Evolutionary conservation across 53 echinoderm and acorn worm genomes (phyloP).

Genomic region (Crossaster papposus): DNA sequence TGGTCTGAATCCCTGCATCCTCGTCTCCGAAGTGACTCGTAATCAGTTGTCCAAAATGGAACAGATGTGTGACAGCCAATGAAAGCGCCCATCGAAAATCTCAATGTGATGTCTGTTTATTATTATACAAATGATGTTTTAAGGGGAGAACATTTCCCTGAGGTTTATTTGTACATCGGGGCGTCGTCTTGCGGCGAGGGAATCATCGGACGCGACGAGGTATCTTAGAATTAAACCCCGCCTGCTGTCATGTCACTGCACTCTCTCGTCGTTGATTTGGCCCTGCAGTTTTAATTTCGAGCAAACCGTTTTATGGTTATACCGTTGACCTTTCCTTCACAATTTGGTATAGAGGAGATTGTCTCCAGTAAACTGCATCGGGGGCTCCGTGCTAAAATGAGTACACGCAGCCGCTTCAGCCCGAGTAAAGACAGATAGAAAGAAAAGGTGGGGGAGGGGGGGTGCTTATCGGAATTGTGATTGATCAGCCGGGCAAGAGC

Average conservation of each 20-base stretch:
- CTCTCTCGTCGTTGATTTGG: slow-evolving; percentile 3
- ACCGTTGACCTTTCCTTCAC: slow-evolving; percentile 35
- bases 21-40: neutral
- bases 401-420: neutral
- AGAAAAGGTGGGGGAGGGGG: no score
- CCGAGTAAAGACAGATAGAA: neutral
- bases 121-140: neutral
- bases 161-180: slow-evolving; percentile 1
- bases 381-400: neutral
- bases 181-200: neutral
- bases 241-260: slow-evolving; percentile 30
- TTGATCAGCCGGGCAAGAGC: slow-evolving; percentile 23
- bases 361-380: neutral
- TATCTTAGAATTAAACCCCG: neutral
- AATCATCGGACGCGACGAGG: neutral
- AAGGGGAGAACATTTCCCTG: neutral
- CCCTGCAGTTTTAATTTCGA: slow-evolving; percentile 44
- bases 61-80: neutral
- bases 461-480: neutral
- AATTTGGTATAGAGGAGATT: slow-evolving; percentile 1
- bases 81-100: neutral
- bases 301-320: slow-evolving; percentile 2
- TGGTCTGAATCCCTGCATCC: no score
- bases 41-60: neutral
- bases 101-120: neutral